These are phyloP conservation scores for Tauraco hartlaubi DNA, from an alignment of 2,797 vertebrate genomes.

Conservation along the genomic window DNA sequence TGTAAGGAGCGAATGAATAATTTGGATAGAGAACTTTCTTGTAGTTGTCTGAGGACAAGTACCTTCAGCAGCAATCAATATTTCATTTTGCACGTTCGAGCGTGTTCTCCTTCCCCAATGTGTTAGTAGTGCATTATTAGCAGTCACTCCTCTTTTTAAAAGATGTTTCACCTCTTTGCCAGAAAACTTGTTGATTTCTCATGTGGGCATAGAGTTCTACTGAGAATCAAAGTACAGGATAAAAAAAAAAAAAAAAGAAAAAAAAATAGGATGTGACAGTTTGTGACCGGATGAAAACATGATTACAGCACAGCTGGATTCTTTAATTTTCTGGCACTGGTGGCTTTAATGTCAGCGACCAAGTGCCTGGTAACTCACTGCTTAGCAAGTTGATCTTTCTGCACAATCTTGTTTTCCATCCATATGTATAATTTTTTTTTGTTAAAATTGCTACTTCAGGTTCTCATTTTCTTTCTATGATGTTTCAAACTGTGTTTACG, in stretches of 20 bases:
- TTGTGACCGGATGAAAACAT: not conserved
- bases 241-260: not conserved
- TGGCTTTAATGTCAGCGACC: not conserved
- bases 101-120: fast-evolving
- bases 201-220: not conserved
- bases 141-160: not conserved
- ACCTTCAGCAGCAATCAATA: not conserved
- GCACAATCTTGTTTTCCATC: not conserved
- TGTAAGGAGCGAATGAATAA: not conserved
- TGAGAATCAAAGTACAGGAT: not conserved
- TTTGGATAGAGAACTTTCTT: not conserved
- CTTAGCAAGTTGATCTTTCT: not conserved
- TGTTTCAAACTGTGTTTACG: not conserved
- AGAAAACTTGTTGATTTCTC: not conserved
- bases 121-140: not conserved
- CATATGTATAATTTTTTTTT: fast-evolving
- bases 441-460: not conserved
- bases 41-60: not conserved
- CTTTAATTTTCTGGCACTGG: not conserved
- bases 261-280: not conserved
- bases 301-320: not conserved
- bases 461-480: not conserved
- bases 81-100: not conserved
- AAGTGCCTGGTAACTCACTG: not conserved
- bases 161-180: not conserved